Evolutionary conservation across 2,888 invertebrate species (phyloP).

Genomic region (Dryobota labecula): DNA sequence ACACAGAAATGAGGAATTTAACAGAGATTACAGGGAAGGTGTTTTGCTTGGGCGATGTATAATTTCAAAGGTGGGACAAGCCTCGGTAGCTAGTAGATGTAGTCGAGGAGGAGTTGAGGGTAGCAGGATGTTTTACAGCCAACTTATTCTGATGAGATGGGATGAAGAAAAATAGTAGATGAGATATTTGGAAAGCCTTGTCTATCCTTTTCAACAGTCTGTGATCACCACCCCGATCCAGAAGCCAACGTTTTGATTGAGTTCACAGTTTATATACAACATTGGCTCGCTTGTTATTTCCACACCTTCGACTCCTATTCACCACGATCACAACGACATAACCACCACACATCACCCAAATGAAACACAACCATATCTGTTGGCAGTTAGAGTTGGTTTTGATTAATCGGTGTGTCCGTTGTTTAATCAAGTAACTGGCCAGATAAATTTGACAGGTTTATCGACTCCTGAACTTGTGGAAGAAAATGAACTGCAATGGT

Average conservation of each 20-base stretch:
- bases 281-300: conserved; percentile 72
- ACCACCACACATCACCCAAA: neutral
- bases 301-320: conserved; percentile 67
- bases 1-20: too few species aligned
- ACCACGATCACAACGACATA: conserved; percentile 36
- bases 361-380: conserved; percentile 19
- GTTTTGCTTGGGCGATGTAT: too few species aligned
- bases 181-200: neutral
- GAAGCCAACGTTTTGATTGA: conserved; percentile 70
- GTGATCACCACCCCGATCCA: conserved; percentile 57
- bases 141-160: too few species aligned
- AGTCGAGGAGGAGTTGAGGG: too few species aligned
- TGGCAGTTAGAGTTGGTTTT: neutral
- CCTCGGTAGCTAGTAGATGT: too few species aligned
- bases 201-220: conserved; percentile 40
- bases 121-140: too few species aligned
- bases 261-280: conserved; percentile 70
- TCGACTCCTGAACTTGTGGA: conserved; percentile 66
- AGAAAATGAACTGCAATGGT: conserved; percentile 62
- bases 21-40: too few species aligned
- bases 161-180: too few species aligned
- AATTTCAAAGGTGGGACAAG: too few species aligned
- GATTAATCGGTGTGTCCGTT: conserved; percentile 21
- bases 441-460: conserved; percentile 73
- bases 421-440: conserved; percentile 70